phyloP scores from a whole-genome alignment of 1,140 invertebrate genomes.

The Cyclargus thomasi region DNA sequence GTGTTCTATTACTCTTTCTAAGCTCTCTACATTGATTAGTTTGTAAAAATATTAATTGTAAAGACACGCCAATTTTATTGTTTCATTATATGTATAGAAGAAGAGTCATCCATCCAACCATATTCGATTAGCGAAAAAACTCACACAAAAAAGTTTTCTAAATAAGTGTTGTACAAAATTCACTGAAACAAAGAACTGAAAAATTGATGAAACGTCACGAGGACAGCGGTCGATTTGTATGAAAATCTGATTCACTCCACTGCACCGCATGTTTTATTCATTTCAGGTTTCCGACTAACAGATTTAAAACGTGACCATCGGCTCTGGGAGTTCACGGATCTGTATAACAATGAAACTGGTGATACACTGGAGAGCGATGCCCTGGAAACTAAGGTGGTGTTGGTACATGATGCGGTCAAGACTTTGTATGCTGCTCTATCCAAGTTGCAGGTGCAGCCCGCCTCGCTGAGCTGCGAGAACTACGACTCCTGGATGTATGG shows the following conservation, averaged over 20 bases:
- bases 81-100: no score
- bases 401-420: conserved; percentile 55
- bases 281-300: conserved; percentile 48
- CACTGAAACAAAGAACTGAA: not conserved
- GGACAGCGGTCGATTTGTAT: conserved; percentile 15
- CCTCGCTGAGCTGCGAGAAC: conserved; percentile 40
- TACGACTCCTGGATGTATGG: conserved; percentile 52
- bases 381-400: conserved; percentile 44
- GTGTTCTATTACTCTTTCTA: no score
- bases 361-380: conserved; percentile 33
- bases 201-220: conserved; percentile 4
- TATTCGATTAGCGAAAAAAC: no score
- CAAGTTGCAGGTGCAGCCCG: conserved; percentile 35
- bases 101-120: no score
- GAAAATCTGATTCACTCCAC: conserved; percentile 20
- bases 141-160: not conserved
- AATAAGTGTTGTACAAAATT: not conserved
- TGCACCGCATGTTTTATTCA: conserved; percentile 25
- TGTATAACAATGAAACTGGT: conserved; percentile 40
- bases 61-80: no score
- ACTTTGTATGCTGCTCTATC: conserved; percentile 43
- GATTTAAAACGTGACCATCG: conserved; percentile 36
- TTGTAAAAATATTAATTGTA: no score
- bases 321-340: conserved; percentile 39
- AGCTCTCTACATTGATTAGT: no score